phyloP scores from a whole-genome alignment of 2,888 invertebrate species.

The Cryptus armator region DNA sequence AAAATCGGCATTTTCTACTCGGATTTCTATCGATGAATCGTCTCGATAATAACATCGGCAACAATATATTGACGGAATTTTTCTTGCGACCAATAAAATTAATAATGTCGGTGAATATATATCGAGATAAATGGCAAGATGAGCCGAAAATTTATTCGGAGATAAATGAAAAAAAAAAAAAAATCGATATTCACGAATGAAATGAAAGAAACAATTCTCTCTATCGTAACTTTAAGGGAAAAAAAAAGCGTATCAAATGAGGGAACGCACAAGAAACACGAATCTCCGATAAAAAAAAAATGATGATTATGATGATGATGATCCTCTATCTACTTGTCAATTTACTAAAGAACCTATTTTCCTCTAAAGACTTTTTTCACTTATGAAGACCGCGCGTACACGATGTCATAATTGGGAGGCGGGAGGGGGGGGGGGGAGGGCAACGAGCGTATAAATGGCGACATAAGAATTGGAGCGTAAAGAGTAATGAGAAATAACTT shows the following conservation, averaged over 20 bases:
- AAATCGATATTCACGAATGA: not conserved
- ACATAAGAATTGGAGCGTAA: slow-evolving; percentile 51
- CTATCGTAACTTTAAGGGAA: not conserved
- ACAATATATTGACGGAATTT: not conserved
- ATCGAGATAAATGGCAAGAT: too few species aligned
- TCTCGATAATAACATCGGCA: not conserved
- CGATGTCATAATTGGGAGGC: slow-evolving; percentile 25
- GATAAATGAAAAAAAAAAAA: too few species aligned
- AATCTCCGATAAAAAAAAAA: slow-evolving; percentile 19
- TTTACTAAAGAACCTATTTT: slow-evolving; percentile 82
- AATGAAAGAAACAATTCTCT: not conserved
- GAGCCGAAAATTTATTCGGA: too few species aligned
- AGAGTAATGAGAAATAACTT: slow-evolving; percentile 35
- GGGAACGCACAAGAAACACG: slow-evolving; percentile 18
- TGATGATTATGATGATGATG: slow-evolving; percentile 49
- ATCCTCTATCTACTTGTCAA: slow-evolving; percentile 83
- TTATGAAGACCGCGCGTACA: slow-evolving; percentile 69
- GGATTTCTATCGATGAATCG: not conserved
- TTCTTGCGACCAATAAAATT: too few species aligned
- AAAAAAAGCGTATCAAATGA: not conserved
- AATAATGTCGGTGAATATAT: too few species aligned
- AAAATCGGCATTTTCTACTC: not conserved
- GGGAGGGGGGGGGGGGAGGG: not conserved
- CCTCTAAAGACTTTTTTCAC: slow-evolving; percentile 83
- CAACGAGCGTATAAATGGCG: slow-evolving; percentile 41